A percentile compares a stretch with the other conserved stretches of the same genome.
These are phyloP conservation scores for Drosophila orena DNA, from an alignment of 1,140 invertebrate species.

Conservation along the genomic window DNA sequence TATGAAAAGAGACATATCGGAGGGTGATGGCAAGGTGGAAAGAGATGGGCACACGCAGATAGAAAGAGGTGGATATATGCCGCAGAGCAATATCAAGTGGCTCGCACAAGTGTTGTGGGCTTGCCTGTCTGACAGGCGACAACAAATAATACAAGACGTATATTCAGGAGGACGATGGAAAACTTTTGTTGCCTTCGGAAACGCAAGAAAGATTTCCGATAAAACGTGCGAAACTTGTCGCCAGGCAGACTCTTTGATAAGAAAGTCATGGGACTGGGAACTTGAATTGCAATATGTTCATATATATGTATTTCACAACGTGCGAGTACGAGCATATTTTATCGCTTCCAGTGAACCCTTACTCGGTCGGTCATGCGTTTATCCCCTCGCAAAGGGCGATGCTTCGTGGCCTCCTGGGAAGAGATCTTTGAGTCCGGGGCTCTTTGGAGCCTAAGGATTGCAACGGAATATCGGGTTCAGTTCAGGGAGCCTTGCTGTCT, in stretches of 20 bases:
- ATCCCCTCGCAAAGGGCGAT: conserved; percentile 41
- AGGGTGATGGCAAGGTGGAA: conserved; percentile 1
- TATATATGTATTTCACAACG: conserved; percentile 1
- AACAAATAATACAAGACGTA: conserved; percentile 29
- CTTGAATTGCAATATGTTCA: conserved; percentile 58
- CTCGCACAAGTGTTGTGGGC: conserved; percentile 47
- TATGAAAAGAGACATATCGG: background rate
- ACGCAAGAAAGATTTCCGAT: conserved; percentile 36
- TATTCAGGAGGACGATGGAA: conserved; percentile 8
- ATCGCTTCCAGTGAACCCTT: conserved; percentile 74
- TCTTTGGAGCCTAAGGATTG: background rate
- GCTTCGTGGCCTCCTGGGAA: conserved; percentile 51
- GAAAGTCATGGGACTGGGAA: conserved; percentile 35
- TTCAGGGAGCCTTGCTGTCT: conserved; percentile 15
- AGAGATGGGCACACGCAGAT: conserved; percentile 5
- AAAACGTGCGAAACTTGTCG: conserved; percentile 74
- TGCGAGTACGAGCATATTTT: conserved; percentile 40
- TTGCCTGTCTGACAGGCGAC: conserved; percentile 29
- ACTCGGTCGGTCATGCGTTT: conserved; percentile 44
- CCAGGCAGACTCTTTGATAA: conserved; percentile 59
- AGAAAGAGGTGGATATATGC: conserved; percentile 9
- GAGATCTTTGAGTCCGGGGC: conserved; percentile 2
- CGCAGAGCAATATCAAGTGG: conserved; percentile 48
- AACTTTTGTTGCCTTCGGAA: conserved; percentile 52
- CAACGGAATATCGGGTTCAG: background rate